A percentile compares a stretch with the other conserved stretches of the same genome.
Evolutionary conservation across 2,888 invertebrate species (phyloP).

Genomic region (Lissocephala sabroskyi): DNA sequence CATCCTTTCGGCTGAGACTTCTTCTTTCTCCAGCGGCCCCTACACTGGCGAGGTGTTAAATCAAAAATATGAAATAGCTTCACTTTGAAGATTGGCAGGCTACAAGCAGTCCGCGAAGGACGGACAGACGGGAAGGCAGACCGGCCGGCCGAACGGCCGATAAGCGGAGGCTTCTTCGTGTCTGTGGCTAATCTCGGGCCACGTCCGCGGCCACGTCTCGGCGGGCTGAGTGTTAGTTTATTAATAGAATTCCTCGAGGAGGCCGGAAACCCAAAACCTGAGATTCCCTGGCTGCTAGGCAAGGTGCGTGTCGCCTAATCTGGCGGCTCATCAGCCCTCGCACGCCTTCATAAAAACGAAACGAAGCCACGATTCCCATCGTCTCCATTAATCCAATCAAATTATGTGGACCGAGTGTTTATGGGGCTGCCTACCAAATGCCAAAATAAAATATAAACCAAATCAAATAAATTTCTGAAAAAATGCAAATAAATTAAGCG

Average conservation of each 20-base stretch:
- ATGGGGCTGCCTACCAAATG: conserved; percentile 18
- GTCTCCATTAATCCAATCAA: conserved; percentile 36
- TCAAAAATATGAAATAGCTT: conserved; percentile 44
- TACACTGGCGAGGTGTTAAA: conserved; percentile 23
- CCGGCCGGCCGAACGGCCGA: not conserved
- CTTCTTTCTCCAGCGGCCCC: conserved; percentile 5
- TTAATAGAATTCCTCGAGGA: no score
- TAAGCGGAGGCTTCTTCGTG: no score
- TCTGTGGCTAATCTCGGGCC: not conserved
- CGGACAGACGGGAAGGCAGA: not conserved
- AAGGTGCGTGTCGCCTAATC: not conserved
- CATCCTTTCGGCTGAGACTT: conserved; percentile 15
- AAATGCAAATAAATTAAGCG: conserved; percentile 16
- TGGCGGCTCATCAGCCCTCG: conserved; percentile 41
- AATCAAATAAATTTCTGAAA: conserved; percentile 3
- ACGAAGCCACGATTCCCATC: conserved; percentile 28
- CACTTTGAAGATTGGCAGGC: conserved; percentile 26
- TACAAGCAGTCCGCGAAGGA: conserved; percentile 2
- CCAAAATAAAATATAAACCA: no score
- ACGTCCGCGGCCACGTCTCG: not conserved
- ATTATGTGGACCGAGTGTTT: conserved; percentile 52
- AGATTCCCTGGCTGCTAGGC: conserved; percentile 2
- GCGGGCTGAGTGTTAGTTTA: no score
- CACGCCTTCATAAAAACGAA: conserved; percentile 22
- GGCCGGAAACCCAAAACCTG: not conserved